Evolutionary conservation across 2,113 vertebrate species (phyloP).

Genomic region (Plecturocebus donacophilus): DNA sequence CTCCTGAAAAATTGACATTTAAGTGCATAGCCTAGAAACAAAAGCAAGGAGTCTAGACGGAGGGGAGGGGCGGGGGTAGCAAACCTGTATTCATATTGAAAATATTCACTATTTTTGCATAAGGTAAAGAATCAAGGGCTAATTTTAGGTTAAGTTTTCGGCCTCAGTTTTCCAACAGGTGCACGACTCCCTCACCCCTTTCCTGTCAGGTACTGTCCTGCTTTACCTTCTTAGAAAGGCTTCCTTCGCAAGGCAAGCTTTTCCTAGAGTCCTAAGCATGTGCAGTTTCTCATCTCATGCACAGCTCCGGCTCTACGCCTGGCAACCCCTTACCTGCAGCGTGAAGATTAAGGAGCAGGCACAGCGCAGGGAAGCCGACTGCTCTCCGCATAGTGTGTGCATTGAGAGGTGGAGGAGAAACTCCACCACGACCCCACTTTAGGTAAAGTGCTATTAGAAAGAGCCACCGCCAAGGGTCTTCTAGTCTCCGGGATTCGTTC

Average conservation of each 20-base stretch:
- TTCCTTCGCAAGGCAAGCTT: not conserved
- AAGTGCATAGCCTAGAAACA: conserved; percentile 44
- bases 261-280: conserved; percentile 46
- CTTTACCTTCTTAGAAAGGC: not conserved
- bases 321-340: conserved; percentile 84
- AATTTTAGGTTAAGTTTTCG: conserved; percentile 65
- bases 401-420: conserved; percentile 24
- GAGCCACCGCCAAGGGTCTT: conserved; percentile 11
- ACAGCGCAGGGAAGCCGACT: conserved; percentile 75
- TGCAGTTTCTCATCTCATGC: conserved; percentile 33
- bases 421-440: conserved; percentile 54
- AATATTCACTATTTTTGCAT: not conserved
- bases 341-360: conserved; percentile 82
- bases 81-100: not conserved
- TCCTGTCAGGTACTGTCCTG: not conserved
- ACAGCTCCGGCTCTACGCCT: conserved; percentile 21
- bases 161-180: conserved; percentile 70
- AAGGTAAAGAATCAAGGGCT: not conserved
- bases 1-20: conserved; percentile 43
- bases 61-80: not conserved
- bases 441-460: not conserved
- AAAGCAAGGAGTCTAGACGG: not conserved
- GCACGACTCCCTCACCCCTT: conserved; percentile 28
- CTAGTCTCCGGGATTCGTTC: not conserved
- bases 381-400: conserved; percentile 80